Percentiles rank a stretch among this genome's conserved stretches.
phyloP scores from a whole-genome alignment of 2,797 vertebrate species.

The Avahi laniger region DNA sequence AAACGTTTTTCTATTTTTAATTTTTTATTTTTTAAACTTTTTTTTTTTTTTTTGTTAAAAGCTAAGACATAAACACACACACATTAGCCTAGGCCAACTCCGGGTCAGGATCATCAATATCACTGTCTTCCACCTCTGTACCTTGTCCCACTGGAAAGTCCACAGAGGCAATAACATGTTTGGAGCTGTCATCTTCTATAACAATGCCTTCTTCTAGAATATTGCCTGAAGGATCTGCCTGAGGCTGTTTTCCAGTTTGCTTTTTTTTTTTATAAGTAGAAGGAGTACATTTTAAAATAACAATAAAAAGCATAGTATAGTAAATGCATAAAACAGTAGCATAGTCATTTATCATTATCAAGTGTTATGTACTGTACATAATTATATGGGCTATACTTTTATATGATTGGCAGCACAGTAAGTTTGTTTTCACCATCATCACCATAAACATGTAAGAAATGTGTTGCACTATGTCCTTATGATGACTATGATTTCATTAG shows the following conservation, averaged over 20 bases:
- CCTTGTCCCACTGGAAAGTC: not conserved
- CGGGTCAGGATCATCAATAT: not conserved
- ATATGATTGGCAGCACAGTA: not conserved
- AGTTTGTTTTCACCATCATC: not conserved
- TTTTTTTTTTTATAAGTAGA: not conserved
- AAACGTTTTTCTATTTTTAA: not conserved
- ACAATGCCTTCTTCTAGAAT: not conserved
- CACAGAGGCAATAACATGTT: not conserved
- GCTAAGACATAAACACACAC: not conserved
- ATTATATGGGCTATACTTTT: not conserved
- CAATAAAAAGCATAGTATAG: not conserved
- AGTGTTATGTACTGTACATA: not conserved
- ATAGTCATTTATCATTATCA: not conserved
- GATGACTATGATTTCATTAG: not conserved
- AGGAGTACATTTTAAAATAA: not conserved
- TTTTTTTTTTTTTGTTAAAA: not conserved
- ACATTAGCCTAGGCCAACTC: not conserved
- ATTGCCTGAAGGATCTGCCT: not conserved
- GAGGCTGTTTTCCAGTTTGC: not conserved
- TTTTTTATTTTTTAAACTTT: not conserved
- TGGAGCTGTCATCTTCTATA: not conserved
- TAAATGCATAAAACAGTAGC: not conserved
- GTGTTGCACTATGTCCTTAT: not conserved
- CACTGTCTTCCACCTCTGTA: not conserved
- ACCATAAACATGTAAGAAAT: not conserved